Evolutionary conservation across 2,888 invertebrate genomes (phyloP).

Genomic region (Sycophila texana): DNA sequence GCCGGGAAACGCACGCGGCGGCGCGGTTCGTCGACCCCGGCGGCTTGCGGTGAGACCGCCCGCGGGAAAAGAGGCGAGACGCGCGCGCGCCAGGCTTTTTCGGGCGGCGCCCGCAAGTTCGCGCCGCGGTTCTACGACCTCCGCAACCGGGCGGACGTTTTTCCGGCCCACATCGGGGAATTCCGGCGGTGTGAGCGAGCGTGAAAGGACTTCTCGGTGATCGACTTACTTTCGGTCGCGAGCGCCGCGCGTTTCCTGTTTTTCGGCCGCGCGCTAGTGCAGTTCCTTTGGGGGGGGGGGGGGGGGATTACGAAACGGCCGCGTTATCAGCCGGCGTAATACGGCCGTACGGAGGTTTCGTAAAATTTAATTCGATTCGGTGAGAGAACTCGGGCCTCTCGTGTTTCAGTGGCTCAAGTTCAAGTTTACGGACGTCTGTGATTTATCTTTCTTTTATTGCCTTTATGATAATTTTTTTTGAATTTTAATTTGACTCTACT

Average conservation of each 20-base stretch:
- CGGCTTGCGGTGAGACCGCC: neutral
- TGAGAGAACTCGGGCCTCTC: too few species aligned
- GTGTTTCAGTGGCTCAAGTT: too few species aligned
- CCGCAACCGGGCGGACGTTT: neutral
- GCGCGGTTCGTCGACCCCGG: constrained; percentile 3
- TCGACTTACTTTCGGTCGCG: constrained; percentile 2
- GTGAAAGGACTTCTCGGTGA: constrained; percentile 31
- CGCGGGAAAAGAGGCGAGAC: neutral
- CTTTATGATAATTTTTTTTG: too few species aligned
- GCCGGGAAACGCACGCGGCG: constrained; percentile 14
- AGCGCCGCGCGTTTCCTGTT: neutral
- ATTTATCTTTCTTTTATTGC: too few species aligned
- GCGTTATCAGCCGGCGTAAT: too few species aligned
- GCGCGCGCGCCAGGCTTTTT: neutral
- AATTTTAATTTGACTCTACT: too few species aligned
- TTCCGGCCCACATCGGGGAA: neutral
- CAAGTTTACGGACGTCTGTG: too few species aligned
- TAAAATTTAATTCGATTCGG: too few species aligned
- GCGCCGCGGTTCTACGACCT: neutral
- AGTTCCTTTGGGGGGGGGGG: too few species aligned
- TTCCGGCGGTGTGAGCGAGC: neutral
- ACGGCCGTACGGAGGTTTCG: too few species aligned
- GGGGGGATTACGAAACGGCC: too few species aligned
- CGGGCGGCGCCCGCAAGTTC: neutral
- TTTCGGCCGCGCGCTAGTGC: too few species aligned